Conservation (phyloP, 2,113 vertebrate genomes). For the Opisthocomus hoazin region DNA sequence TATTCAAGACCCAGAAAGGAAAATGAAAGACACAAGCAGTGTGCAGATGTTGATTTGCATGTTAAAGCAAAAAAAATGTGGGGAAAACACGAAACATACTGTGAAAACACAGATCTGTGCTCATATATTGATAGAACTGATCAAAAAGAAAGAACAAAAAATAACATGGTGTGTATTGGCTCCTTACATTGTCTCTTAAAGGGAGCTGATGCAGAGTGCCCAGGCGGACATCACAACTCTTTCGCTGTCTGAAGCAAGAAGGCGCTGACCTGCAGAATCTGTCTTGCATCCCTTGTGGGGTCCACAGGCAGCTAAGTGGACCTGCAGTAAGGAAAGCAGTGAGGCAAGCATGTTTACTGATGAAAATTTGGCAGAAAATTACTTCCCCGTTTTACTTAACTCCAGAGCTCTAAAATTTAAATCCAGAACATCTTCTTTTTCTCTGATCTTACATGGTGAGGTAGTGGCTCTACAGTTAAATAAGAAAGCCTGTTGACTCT, state of each 20-base stretch:
- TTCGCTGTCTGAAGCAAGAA: neutral
- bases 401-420: neutral
- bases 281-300: neutral
- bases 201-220: neutral
- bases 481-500: neutral
- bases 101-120: neutral
- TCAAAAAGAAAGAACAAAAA: neutral
- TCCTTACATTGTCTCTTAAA: neutral
- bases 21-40: neutral
- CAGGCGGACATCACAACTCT: neutral
- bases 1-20: neutral
- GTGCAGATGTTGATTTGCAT: neutral
- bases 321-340: neutral
- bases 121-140: neutral
- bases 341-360: neutral
- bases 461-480: neutral
- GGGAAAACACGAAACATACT: neutral
- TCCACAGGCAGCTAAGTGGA: neutral
- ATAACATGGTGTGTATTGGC: neutral
- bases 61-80: neutral
- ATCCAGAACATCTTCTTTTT: neutral
- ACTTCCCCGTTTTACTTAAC: neutral
- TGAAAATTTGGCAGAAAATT: neutral
- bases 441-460: neutral
- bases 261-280: neutral